These are phyloP conservation scores for Okamejei kenojei DNA, from an alignment of 2,797 vertebrate species.

Conservation along the genomic window DNA sequence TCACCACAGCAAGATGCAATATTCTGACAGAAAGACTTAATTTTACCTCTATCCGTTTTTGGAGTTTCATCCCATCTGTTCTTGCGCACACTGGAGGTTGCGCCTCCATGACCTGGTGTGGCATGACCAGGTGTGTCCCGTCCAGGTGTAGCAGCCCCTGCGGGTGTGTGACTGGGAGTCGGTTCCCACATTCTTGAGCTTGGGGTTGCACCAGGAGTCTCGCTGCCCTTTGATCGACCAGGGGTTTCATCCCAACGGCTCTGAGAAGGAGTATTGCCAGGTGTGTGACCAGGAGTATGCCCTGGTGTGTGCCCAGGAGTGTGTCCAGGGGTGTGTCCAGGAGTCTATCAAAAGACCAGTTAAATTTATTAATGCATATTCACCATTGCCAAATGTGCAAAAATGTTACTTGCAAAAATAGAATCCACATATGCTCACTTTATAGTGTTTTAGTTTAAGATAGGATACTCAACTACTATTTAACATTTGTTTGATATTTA, in stretches of 20 bases:
- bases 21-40: background rate
- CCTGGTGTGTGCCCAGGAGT: slow-evolving; percentile 35
- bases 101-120: slow-evolving; percentile 87
- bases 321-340: slow-evolving; percentile 60
- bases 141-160: slow-evolving; percentile 88
- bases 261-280: slow-evolving; percentile 69
- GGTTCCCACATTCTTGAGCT: slow-evolving; percentile 96
- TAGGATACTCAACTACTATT: background rate
- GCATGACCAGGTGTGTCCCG: slow-evolving; percentile 92
- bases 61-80: slow-evolving; percentile 98
- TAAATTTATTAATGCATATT: background rate
- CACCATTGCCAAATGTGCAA: background rate
- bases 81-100: slow-evolving; percentile 89
- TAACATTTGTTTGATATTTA: too few species aligned
- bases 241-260: slow-evolving; percentile 96
- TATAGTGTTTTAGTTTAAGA: background rate
- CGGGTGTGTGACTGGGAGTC: slow-evolving; percentile 92
- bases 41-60: slow-evolving; percentile 83
- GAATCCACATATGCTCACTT: background rate
- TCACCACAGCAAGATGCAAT: background rate
- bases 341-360: slow-evolving; percentile 52
- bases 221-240: slow-evolving; percentile 87
- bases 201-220: slow-evolving; percentile 94
- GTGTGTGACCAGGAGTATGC: slow-evolving; percentile 38
- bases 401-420: background rate